Percentiles rank a stretch among this genome's conserved stretches.
Evolutionary conservation across 1,140 invertebrate genomes (phyloP).

Genomic region (Pseudomyrmex gracilis): DNA sequence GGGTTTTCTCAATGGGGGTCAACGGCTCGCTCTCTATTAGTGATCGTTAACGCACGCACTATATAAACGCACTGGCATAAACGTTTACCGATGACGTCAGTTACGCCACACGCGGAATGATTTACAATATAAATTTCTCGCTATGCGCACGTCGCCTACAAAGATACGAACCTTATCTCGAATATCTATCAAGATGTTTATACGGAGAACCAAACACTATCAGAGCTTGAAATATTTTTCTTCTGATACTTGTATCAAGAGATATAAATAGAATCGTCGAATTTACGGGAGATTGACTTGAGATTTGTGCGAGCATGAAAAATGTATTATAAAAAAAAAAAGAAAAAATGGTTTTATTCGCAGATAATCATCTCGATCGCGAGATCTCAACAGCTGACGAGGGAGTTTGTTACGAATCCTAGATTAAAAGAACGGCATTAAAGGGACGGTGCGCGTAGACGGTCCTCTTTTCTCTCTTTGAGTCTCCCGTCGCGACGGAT

Average conservation of each 20-base stretch:
- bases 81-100: conserved; percentile 69
- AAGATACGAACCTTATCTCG: conserved; percentile 41
- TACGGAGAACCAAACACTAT: not conserved
- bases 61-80: conserved; percentile 31
- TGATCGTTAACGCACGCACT: conserved; percentile 61
- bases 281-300: not conserved
- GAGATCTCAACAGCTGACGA: not conserved
- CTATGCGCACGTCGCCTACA: not conserved
- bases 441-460: not conserved
- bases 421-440: not conserved
- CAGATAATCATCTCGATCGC: not conserved
- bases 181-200: conserved; percentile 6
- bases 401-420: conserved; percentile 7
- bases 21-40: conserved; percentile 68
- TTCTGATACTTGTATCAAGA: too few relatives aligned
- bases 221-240: conserved; percentile 6
- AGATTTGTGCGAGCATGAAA: not conserved
- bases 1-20: conserved; percentile 64
- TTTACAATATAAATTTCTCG: conserved; percentile 30
- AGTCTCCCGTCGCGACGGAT: conserved; percentile 48
- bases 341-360: not conserved
- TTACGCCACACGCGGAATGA: conserved; percentile 53
- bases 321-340: too few relatives aligned
- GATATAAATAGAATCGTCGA: not conserved
- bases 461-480: conserved; percentile 18